Percentiles rank a stretch among this genome's conserved stretches.
These are phyloP conservation scores for Saxicola maurus DNA, from an alignment of 2,797 vertebrate species.

Conservation along the genomic window DNA sequence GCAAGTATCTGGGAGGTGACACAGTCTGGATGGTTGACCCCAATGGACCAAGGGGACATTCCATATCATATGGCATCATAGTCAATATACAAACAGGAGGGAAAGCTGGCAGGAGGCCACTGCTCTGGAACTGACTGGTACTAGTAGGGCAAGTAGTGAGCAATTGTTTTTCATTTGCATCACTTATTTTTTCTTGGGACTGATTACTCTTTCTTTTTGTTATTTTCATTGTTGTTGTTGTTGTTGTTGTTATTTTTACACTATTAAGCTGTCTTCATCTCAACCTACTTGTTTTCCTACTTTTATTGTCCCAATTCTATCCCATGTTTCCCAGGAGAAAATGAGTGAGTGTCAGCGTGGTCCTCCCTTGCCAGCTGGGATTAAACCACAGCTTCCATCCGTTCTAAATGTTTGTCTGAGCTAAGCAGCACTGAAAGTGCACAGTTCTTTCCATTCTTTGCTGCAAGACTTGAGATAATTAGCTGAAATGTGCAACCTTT, in stretches of 20 bases:
- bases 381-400: background rate
- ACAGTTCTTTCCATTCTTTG: background rate
- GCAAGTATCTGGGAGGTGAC: background rate
- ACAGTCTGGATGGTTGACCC: background rate
- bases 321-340: background rate
- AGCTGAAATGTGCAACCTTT: background rate
- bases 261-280: background rate
- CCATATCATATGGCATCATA: background rate
- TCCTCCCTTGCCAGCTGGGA: background rate
- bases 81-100: background rate
- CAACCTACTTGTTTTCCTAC: background rate
- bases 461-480: background rate
- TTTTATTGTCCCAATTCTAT: background rate
- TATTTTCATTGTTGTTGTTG: background rate
- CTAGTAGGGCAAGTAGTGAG: background rate
- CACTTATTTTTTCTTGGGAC: background rate
- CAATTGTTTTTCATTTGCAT: background rate
- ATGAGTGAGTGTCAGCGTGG: fast-evolving
- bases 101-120: background rate
- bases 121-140: background rate
- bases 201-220: background rate
- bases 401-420: background rate
- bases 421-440: background rate
- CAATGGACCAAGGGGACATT: background rate
- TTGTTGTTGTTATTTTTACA: background rate